Percentiles rank a stretch among this genome's conserved stretches.
Evolutionary conservation across 2,113 vertebrate genomes (phyloP).

Genomic region (Leucopsar rothschildi): DNA sequence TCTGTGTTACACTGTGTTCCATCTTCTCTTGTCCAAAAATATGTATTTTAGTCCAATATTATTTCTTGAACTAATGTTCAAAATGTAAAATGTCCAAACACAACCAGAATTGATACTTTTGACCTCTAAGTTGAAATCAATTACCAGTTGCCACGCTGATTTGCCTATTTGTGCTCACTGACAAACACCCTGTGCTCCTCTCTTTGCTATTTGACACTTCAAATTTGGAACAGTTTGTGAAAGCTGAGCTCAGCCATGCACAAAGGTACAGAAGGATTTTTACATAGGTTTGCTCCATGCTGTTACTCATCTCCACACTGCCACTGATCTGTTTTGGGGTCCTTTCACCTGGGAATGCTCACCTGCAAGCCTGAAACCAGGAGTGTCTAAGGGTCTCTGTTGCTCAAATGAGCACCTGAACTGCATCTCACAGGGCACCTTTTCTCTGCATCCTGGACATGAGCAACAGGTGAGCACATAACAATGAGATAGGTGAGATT

Average conservation of each 20-base stretch:
- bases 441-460: background rate
- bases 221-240: background rate
- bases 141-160: background rate
- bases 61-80: background rate
- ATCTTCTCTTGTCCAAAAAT: background rate
- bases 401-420: background rate
- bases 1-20: background rate
- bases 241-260: background rate
- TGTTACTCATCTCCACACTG: background rate
- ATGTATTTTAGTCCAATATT: rapidly evolving
- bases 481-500: background rate
- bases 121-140: background rate
- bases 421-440: background rate
- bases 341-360: background rate
- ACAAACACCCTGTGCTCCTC: background rate
- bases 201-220: background rate
- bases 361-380: background rate
- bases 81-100: background rate
- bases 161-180: background rate
- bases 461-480: rapidly evolving
- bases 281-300: background rate
- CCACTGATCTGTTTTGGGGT: background rate
- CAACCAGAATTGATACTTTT: background rate
- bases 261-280: background rate
- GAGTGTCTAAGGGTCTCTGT: background rate